Percentiles rank a stretch among this genome's conserved stretches.
Conservation (phyloP, 1,140 invertebrate genomes). For the Drosophila tsacasi region DNA sequence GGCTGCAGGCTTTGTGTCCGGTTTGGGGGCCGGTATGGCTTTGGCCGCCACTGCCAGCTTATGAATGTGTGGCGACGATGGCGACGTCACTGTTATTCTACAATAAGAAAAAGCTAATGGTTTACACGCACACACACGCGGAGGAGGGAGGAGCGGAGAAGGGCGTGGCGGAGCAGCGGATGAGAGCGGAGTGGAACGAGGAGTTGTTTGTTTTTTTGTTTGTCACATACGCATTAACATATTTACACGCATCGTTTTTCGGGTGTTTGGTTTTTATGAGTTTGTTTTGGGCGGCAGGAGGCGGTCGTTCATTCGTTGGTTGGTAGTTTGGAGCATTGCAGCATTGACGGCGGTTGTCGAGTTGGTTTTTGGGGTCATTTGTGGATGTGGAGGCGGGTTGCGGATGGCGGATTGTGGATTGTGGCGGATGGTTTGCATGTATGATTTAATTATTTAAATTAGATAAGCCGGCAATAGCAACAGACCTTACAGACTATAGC, state of each 20-base stretch:
- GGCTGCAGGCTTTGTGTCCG: slow-evolving; percentile 58
- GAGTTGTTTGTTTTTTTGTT: slow-evolving; percentile 21
- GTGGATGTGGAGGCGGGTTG: slow-evolving; percentile 50
- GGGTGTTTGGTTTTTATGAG: slow-evolving; percentile 59
- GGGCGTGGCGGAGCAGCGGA: slow-evolving; percentile 28
- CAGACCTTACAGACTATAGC: slow-evolving; percentile 74
- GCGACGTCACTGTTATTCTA: slow-evolving; percentile 84
- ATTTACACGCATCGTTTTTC: slow-evolving; percentile 60
- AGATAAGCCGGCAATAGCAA: slow-evolving; percentile 78
- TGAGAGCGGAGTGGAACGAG: slow-evolving; percentile 36
- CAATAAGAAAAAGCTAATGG: slow-evolving; percentile 84
- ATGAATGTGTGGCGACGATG: slow-evolving; percentile 83
- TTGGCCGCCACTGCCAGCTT: slow-evolving; percentile 78
- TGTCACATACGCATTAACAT: slow-evolving; percentile 56
- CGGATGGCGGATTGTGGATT: slow-evolving; percentile 31
- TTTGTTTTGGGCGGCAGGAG: slow-evolving; percentile 62
- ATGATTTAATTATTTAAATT: slow-evolving; percentile 82
- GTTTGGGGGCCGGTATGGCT: slow-evolving; percentile 74
- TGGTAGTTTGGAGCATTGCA: slow-evolving; percentile 15
- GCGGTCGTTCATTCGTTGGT: slow-evolving; percentile 11
- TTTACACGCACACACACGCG: slow-evolving; percentile 75
- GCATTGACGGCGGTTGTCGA: slow-evolving; percentile 37
- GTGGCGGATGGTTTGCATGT: slow-evolving; percentile 75
- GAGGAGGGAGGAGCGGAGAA: slow-evolving; percentile 16
- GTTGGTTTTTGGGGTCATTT: slow-evolving; percentile 63